These are phyloP conservation scores for Bothrops jararaca DNA, from an alignment of 2,113 vertebrate species.

Conservation along the genomic window DNA sequence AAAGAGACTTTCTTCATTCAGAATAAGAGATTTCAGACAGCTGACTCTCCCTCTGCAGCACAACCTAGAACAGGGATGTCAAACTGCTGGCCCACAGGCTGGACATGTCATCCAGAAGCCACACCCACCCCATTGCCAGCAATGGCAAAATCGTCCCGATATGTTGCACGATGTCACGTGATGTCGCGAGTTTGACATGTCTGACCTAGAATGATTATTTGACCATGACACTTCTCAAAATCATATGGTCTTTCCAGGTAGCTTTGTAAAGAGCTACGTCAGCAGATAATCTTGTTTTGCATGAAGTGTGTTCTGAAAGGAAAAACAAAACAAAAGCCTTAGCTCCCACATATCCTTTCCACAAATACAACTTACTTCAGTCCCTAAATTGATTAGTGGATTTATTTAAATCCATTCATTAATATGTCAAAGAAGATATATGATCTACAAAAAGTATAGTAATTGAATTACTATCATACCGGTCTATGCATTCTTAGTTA, in stretches of 20 bases:
- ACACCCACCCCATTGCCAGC: too few species aligned
- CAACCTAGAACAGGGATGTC: not conserved
- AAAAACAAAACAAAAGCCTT: not conserved
- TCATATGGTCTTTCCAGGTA: not conserved
- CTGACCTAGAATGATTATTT: not conserved
- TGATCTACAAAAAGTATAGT: not conserved
- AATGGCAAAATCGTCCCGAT: too few species aligned
- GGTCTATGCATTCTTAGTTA: not conserved
- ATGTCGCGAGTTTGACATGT: too few species aligned
- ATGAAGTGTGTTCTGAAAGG: not conserved
- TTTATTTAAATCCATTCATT: not conserved
- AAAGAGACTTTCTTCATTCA: not conserved
- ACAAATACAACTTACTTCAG: not conserved
- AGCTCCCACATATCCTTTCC: not conserved
- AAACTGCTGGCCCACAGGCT: too few species aligned
- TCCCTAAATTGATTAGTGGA: not conserved
- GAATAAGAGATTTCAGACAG: not conserved
- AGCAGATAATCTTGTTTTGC: not conserved
- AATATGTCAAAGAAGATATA: not conserved
- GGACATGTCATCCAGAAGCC: too few species aligned
- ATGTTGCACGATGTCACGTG: too few species aligned
- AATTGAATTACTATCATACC: not conserved
- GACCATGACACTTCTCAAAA: not conserved
- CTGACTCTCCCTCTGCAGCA: not conserved
- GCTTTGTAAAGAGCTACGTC: not conserved